These are phyloP conservation scores for Colletes gigas DNA, from an alignment of 1,140 invertebrate genomes.

Conservation along the genomic window DNA sequence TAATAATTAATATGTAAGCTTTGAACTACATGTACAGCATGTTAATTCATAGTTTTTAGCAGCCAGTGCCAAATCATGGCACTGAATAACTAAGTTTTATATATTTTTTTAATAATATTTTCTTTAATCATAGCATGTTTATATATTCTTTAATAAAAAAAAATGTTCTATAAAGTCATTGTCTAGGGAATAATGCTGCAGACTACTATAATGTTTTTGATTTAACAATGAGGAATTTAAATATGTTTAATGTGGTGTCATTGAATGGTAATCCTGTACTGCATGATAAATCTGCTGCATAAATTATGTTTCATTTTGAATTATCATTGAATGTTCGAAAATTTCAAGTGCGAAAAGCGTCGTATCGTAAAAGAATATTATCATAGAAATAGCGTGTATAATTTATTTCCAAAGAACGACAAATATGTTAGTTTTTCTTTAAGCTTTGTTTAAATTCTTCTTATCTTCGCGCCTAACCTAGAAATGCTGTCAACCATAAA, in stretches of 20 bases:
- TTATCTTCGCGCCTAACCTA: constrained; percentile 33
- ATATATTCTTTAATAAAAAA: neutral
- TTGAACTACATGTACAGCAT: neutral
- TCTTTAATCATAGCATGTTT: neutral
- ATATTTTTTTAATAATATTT: neutral
- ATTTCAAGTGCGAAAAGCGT: neutral
- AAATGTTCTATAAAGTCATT: neutral
- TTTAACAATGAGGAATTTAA: constrained; percentile 41
- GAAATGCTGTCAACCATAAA: constrained; percentile 21
- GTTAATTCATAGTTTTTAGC: neutral
- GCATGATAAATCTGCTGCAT: constrained; percentile 61
- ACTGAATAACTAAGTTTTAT: neutral
- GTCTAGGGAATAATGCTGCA: neutral
- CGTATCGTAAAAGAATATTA: constrained; percentile 30
- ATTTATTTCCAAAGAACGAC: neutral
- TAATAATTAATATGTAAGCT: constrained; percentile 26
- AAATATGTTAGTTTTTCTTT: neutral
- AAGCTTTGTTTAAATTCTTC: constrained; percentile 20
- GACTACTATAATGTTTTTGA: neutral
- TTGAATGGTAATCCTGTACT: constrained; percentile 73
- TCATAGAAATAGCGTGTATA: constrained; percentile 5
- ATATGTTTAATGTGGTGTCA: constrained; percentile 64
- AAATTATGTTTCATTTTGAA: constrained; percentile 69
- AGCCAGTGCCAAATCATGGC: neutral
- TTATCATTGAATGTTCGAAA: constrained; percentile 62